phyloP scores from a whole-genome alignment of 2,797 vertebrate genomes.

The Alauda arvensis region DNA sequence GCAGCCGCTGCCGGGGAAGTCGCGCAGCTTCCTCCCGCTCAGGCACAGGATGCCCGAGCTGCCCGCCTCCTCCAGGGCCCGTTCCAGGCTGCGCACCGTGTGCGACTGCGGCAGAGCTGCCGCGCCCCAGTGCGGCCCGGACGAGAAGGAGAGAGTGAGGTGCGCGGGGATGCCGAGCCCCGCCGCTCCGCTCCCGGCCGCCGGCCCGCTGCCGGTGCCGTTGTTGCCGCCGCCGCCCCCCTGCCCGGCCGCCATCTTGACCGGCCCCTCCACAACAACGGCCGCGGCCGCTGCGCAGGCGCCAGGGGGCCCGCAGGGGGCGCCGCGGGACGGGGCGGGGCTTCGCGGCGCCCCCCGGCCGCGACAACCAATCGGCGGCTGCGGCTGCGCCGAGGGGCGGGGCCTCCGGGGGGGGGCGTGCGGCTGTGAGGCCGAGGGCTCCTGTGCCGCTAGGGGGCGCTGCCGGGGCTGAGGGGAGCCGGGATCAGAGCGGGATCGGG shows the following conservation, averaged over 20 bases:
- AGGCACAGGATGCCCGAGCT: background rate
- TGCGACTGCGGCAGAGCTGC: constrained; percentile 73
- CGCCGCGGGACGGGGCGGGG: background rate
- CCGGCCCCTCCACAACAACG: constrained; percentile 61
- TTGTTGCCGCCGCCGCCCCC: constrained; percentile 75
- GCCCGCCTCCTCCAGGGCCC: constrained; percentile 28
- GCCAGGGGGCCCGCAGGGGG: background rate
- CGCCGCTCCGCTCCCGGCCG: background rate
- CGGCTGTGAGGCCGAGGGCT: too few relatives aligned
- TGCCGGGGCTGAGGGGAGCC: background rate
- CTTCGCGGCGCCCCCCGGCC: too few relatives aligned
- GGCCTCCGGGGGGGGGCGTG: background rate
- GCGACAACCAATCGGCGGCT: background rate
- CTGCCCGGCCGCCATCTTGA: constrained; percentile 94
- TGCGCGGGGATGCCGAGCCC: constrained; percentile 7
- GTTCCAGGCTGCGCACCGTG: constrained; percentile 89
- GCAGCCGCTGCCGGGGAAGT: constrained; percentile 84
- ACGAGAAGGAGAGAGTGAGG: background rate
- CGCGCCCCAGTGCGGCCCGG: constrained; percentile 84
- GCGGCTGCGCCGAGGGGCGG: accelerated
- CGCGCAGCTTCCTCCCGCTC: constrained; percentile 36
- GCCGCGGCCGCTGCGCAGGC: constrained; percentile 64
- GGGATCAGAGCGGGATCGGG: too few relatives aligned
- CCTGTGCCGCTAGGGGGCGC: background rate
- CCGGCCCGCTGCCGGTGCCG: background rate